Base-by-base conservation (phyloP, 2,888 invertebrate genomes). In the Acleris sparsana region DNA sequence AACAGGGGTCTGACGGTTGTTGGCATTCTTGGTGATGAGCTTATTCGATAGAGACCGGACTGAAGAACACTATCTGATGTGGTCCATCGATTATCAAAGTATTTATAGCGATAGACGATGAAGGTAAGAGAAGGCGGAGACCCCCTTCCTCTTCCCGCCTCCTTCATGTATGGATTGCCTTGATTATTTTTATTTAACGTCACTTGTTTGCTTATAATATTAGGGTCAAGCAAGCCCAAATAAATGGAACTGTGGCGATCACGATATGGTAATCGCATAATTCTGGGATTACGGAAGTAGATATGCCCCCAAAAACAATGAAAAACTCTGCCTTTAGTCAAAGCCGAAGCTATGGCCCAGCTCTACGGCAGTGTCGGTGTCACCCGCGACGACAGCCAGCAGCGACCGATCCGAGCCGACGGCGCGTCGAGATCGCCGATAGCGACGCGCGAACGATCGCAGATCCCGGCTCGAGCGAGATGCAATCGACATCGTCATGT, bases 361-460 rank as follows among this genome's bases (percentile, higher is more conserved):
- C 59, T 43, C 64, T 49, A 53, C 53, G 22, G 56, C 49, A 49
- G 44, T 56, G 55, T 61, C 55, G 44, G 43, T 60, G 64, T 64
- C 65, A 57, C 62, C 52, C 39, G 44, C 53, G 56, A 57, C 52
- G 69, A 69, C 69, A 69, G 66, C 55, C 13, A 20, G 39, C 52
- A 52, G 63, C 61, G 61, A 57, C 49, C 51, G 62, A 66, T 56
- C 49, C 44, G 49, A 59, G 49, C 48, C 57, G 65, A 61, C 65
- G 18, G 65, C 62, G 66, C 60, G 66, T 66, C 66, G 57, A 57
- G 66, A 66, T 66, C 66, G n/a, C 25, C 57, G 66, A 66, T 66
- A 66, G 62, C 65, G 68, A 65, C 58, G 61, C 57, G 66, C 66
- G 62, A 62, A 33, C 62, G 66, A 68, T 62, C 43, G 57, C 62